Evolutionary conservation across 1,140 invertebrate genomes (phyloP), one percentile per base, ranked within the genome.

Genomic region (Trachelipus rathkii): DNA sequence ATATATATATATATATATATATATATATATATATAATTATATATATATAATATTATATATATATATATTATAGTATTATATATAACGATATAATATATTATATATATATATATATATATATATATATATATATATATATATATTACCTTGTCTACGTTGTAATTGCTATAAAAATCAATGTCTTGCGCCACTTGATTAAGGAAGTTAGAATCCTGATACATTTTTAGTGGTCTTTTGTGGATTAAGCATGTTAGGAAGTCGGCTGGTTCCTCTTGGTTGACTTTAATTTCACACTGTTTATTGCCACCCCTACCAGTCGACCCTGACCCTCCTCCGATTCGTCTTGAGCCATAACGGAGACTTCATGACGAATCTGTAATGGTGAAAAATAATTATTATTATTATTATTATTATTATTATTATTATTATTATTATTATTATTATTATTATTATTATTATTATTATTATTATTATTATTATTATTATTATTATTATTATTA

Each of bases 291-390:
- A 82, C 75, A 72, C 76, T 78, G 77, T 82, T 82, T 70, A 82
- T 79, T 45, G 81, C 79, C 67, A 82, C 79, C 2, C 81, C 81
- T 0, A 82, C 81, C 46, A 82, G 68, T 15, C 78, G 74, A 44
- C 78, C 77, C n/a, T 81, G 60, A 43, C 76, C 73, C 13, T 80
- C 68, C 72, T 82, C 81, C 11, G 50, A 60, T 60, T 60, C 50
- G 71, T 82, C 81, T 70, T 81, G 74, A 44, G 81, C 81, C 73
- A 80, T 78, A 33, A 82, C 76, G 9, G 81, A 82, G 8, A 82
- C n/a, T 11, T 76, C 77, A 74, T 82, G 81, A n/a, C 70, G 72
- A 71, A 81, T 81, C 79, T 81, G 75, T 9, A 60, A 60, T 60
- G 2, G 8, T 60, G 1, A 19, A 4, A 2, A 15, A 3, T n/a